Evolutionary conservation across 2,113 vertebrate species (phyloP).

Genomic region (Calidris pugnax): DNA sequence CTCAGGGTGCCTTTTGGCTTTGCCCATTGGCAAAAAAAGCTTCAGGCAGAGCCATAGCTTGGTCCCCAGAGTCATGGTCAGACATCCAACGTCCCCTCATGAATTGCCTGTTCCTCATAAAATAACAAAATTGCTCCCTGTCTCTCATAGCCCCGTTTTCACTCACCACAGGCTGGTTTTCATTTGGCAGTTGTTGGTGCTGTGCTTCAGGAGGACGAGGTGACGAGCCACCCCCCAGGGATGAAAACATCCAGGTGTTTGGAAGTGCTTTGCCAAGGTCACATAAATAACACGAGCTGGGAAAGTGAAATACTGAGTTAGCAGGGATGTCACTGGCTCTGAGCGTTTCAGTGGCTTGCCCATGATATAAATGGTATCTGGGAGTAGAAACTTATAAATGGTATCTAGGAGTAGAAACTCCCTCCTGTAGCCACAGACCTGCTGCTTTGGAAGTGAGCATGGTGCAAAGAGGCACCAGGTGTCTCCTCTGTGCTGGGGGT

Average conservation of each 20-base stretch:
- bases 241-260: background rate
- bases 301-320: background rate
- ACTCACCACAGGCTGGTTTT: background rate
- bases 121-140: background rate
- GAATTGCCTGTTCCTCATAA: background rate
- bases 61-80: rapidly evolving
- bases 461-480: background rate
- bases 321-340: background rate
- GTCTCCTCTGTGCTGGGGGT: background rate
- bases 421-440: background rate
- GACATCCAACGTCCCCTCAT: background rate
- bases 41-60: rapidly evolving
- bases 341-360: background rate
- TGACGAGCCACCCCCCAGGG: background rate
- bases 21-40: background rate
- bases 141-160: background rate
- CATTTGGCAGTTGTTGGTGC: background rate
- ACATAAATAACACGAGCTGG: background rate
- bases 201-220: background rate
- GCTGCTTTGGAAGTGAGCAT: background rate
- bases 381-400: no score
- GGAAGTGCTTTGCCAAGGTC: background rate
- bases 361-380: background rate
- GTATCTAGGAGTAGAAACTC: background rate
- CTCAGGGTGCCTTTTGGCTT: background rate